These are phyloP conservation scores for Stigmatopora nigra DNA, from an alignment of 2,113 vertebrate genomes.

Conservation along the genomic window DNA sequence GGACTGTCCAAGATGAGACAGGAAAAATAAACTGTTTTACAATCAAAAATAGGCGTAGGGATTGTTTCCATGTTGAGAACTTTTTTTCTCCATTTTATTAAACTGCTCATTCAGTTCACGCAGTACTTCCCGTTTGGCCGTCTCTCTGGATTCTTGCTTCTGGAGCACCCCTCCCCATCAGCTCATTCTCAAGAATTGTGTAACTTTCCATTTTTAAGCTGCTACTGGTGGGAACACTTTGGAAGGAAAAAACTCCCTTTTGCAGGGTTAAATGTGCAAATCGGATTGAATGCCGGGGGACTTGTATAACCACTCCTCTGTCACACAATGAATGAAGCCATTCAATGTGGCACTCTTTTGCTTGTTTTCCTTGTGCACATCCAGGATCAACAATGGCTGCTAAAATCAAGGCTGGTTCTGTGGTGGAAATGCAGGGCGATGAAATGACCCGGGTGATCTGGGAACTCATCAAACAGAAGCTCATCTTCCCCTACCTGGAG, in stretches of 20 bases:
- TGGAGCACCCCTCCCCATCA: not conserved
- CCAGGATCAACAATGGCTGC: conserved; percentile 77
- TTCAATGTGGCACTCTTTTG: conserved; percentile 13
- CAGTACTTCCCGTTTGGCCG: not conserved
- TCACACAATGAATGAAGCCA: conserved; percentile 17
- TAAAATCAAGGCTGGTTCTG: conserved; percentile 87
- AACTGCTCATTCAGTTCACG: not conserved
- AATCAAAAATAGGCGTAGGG: not conserved
- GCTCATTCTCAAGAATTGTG: not conserved
- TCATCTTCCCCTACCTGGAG: conserved; percentile 91
- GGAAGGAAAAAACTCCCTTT: not conserved
- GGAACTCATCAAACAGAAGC: conserved; percentile 96
- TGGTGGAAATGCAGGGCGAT: conserved; percentile 98
- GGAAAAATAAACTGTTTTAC: not conserved
- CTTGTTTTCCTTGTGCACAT: conserved; percentile 23
- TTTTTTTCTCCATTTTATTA: not conserved
- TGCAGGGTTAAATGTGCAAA: not conserved
- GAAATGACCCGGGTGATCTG: conserved; percentile 98
- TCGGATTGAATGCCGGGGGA: conserved; percentile 35
- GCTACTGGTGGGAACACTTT: not conserved
- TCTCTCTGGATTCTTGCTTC: not conserved
- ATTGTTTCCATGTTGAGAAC: not conserved
- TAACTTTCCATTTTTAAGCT: not conserved
- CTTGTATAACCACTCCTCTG: conserved; percentile 3
- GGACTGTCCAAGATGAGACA: not conserved